A percentile compares a stretch with the other conserved stretches of the same genome.
phyloP scores from a whole-genome alignment of 2,797 vertebrate genomes.

The Liparis tanakae region DNA sequence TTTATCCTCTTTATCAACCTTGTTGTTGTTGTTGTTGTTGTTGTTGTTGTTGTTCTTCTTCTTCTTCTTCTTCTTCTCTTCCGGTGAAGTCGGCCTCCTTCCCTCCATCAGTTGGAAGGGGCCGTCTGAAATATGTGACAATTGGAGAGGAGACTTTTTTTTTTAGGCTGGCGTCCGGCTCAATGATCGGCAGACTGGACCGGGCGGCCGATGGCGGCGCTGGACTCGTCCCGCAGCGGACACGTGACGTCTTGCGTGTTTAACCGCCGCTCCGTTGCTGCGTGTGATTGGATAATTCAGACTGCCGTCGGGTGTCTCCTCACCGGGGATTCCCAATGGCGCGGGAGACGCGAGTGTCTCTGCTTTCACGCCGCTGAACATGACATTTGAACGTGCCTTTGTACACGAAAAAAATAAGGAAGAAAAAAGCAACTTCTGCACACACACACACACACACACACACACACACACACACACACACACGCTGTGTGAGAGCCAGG shows the following conservation, averaged over 20 bases:
- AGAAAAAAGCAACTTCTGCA: neutral
- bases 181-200: too few species aligned
- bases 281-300: slow-evolving; percentile 72
- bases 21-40: too few species aligned
- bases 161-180: too few species aligned
- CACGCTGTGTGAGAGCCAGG: slow-evolving; percentile 71
- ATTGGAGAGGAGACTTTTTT: too few species aligned
- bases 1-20: too few species aligned
- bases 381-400: slow-evolving; percentile 74
- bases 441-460: neutral
- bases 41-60: too few species aligned
- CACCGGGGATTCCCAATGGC: slow-evolving; percentile 76
- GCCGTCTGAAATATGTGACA: slow-evolving; percentile 68
- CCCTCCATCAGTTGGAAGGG: slow-evolving; percentile 66
- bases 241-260: too few species aligned
- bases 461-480: slow-evolving; percentile 26
- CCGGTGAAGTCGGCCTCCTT: slow-evolving; percentile 37
- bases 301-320: slow-evolving; percentile 85
- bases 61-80: neutral
- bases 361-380: slow-evolving; percentile 79
- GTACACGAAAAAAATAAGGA: slow-evolving; percentile 27
- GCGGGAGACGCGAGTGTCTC: slow-evolving; percentile 77
- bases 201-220: too few species aligned
- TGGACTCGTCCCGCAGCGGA: too few species aligned
- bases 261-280: slow-evolving; percentile 13